phyloP scores from a whole-genome alignment of 1,140 invertebrate species.

The Saccostrea cuccullata region DNA sequence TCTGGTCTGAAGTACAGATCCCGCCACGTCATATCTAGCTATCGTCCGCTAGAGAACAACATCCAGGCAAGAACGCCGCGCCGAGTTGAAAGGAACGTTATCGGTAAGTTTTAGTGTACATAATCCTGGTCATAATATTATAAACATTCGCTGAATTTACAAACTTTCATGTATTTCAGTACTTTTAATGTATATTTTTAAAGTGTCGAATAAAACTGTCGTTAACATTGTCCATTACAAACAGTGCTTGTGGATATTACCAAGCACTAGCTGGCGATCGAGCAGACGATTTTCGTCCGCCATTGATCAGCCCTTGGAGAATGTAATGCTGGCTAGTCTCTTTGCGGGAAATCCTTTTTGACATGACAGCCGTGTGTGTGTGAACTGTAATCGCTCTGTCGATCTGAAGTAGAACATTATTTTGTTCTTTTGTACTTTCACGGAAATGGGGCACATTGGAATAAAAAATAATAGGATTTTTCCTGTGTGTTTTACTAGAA shows the following conservation, averaged over 20 bases:
- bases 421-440: slow-evolving; percentile 17
- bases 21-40: slow-evolving; percentile 31
- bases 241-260: neutral
- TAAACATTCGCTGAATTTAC: neutral
- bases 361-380: slow-evolving; percentile 17
- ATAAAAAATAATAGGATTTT: too few relatives aligned
- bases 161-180: neutral
- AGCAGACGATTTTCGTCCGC: slow-evolving; percentile 31
- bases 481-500: too few relatives aligned
- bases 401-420: slow-evolving; percentile 29
- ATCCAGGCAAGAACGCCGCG: slow-evolving; percentile 30
- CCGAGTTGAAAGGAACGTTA: slow-evolving; percentile 18
- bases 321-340: slow-evolving; percentile 35
- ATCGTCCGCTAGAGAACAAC: slow-evolving; percentile 23
- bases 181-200: neutral
- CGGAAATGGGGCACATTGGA: neutral
- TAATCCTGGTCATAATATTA: neutral
- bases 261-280: neutral
- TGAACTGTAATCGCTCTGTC: slow-evolving; percentile 32
- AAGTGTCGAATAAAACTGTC: neutral
- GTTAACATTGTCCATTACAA: neutral
- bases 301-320: slow-evolving; percentile 12
- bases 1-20: slow-evolving; percentile 22
- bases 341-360: slow-evolving; percentile 22
- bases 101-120: slow-evolving; percentile 6